Base-by-base conservation (phyloP, 2,797 vertebrate genomes). In the Pseudopleuronectes americanus region DNA sequence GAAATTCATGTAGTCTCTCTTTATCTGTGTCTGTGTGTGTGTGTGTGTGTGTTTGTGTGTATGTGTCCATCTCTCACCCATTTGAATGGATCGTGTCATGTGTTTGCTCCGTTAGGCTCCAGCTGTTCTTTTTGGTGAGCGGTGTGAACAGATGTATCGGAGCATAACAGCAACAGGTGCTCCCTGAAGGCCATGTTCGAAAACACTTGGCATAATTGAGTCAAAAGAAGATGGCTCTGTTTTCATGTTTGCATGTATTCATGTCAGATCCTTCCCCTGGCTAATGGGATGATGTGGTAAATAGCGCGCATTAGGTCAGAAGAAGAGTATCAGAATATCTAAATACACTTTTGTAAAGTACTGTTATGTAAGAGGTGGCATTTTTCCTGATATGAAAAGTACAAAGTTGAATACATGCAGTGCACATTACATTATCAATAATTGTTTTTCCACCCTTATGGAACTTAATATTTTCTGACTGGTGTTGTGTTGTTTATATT, bases 111-210 rank as follows among this genome's bases (percentile, higher is more conserved):
- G 36, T 64, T 36, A 68, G 66, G 56, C 8, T 41, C 47, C 89
- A 83, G 84, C 81, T 90, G 89, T 75, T 80, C 24, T 45, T 83
- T 47, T 33, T 75, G 51, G n/a, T 77, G 77, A 79, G 43, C 28
- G 55, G 57, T 84, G 74, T 55, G 66, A 87, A 68, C 83, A 89
- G 76, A 83, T 89, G 77, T 26, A 57, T 43, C 31, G 64, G 77
- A 49, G 48, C 26, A 26, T 57, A 14, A 79, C 57, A 71, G 68
- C 83, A 84, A 87, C 86, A 88, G 86, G 80, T 88, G 89, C 68
- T 65, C 10, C 0, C 59, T 79, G 74, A 58, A 21, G 7, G 10
- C 64, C 43, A 6, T 23, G n/a, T 17, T n/a, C 47, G 1, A 8
- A 10, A 16, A n/a, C 13, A 48, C 7, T 52, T 4, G 6, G 6